Evolutionary conservation across 2,113 vertebrate genomes (phyloP).

Genomic region (Malaclemys terrapin): DNA sequence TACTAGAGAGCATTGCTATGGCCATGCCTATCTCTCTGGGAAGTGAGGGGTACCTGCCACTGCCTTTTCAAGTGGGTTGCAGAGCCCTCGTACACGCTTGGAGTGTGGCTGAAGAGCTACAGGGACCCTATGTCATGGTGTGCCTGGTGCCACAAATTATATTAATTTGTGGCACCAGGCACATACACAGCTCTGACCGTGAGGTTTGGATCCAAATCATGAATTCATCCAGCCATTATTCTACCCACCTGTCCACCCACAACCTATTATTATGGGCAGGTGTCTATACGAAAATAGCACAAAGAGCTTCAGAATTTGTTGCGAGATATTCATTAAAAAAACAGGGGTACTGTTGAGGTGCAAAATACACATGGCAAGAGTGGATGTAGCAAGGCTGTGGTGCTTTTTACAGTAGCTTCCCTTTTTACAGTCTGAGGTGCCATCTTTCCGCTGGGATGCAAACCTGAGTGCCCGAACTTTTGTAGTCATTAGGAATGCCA

Average conservation of each 20-base stretch:
- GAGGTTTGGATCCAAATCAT: neutral
- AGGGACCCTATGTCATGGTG: neutral
- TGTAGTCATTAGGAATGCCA: neutral
- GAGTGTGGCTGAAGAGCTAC: neutral
- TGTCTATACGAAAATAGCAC: neutral
- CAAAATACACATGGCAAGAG: neutral
- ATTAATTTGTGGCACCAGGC: too few species aligned
- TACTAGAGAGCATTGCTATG: neutral
- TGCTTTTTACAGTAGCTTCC: neutral
- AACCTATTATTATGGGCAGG: neutral
- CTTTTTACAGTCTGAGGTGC: neutral
- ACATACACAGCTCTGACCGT: neutral
- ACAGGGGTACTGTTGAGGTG: neutral
- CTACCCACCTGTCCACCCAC: neutral
- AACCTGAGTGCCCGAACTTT: neutral
- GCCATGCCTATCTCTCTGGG: neutral
- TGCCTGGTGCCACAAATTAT: neutral
- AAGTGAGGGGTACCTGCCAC: neutral
- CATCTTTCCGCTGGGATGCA: neutral
- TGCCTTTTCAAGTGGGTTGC: neutral
- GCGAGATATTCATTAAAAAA: neutral
- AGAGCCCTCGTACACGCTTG: neutral
- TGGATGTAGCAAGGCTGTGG: neutral
- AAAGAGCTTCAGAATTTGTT: neutral
- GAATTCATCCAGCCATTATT: neutral